Conservation (phyloP, 2,888 invertebrate genomes). For the Ametastegia equiseti region DNA sequence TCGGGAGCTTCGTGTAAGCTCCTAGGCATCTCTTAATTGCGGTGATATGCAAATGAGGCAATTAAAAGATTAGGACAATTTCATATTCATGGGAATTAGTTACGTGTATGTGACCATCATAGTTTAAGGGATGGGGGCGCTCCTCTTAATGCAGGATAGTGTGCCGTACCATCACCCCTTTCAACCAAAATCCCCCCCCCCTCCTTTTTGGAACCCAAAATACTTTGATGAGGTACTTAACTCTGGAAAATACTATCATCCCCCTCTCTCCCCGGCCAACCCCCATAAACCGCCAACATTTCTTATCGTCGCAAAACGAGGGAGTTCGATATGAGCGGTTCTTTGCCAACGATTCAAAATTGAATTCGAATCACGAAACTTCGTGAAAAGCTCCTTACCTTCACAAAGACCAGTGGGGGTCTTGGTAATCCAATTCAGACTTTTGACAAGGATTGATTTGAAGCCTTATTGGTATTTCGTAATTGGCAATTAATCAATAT, state of each 20-base stretch:
- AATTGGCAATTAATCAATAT: too few species aligned
- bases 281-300: not conserved
- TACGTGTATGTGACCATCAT: conserved; percentile 2
- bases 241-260: conserved; percentile 15
- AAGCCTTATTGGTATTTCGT: too few species aligned
- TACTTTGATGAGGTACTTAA: conserved; percentile 24
- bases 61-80: conserved; percentile 44
- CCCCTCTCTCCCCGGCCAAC: not conserved
- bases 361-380: too few species aligned
- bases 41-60: conserved; percentile 41
- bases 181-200: too few species aligned
- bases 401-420: too few species aligned
- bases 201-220: not conserved
- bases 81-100: conserved; percentile 38
- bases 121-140: not conserved
- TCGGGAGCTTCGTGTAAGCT: conserved; percentile 17
- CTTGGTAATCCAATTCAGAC: too few species aligned
- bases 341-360: too few species aligned
- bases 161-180: not conserved
- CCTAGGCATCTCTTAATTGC: conserved; percentile 25
- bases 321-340: too few species aligned
- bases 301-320: not conserved
- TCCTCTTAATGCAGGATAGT: not conserved
- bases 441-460: too few species aligned
- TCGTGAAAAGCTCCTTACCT: too few species aligned